Evolutionary conservation across 2,888 invertebrate genomes (phyloP).

Genomic region (Deladenus siricidicola): DNA sequence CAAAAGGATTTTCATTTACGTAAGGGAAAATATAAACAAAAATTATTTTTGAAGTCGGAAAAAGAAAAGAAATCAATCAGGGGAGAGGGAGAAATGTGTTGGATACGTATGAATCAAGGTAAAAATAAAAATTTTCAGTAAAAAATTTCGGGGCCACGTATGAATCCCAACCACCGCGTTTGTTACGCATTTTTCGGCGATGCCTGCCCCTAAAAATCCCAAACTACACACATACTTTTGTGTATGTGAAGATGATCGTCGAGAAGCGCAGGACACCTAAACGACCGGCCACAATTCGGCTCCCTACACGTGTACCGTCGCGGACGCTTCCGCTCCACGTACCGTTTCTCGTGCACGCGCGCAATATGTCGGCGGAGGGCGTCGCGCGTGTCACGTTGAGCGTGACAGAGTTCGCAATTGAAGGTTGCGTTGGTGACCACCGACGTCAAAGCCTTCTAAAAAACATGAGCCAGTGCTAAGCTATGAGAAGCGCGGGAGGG

Average conservation of each 20-base stretch:
- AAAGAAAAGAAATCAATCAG: neutral
- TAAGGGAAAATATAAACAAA: no score
- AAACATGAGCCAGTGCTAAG: no score
- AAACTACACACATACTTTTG: conserved; percentile 20
- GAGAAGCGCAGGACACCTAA: conserved; percentile 25
- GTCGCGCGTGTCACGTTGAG: neutral
- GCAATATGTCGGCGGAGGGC: conserved; percentile 15
- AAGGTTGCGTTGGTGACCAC: no score
- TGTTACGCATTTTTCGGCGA: no score
- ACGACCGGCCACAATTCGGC: conserved; percentile 31
- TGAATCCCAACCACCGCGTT: no score
- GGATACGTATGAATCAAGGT: no score
- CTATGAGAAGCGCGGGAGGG: no score
- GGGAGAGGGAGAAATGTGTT: neutral
- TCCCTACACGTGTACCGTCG: conserved; percentile 20
- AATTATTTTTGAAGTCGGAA: no score
- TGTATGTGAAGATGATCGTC: conserved; percentile 40
- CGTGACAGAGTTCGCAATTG: neutral
- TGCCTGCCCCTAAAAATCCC: no score
- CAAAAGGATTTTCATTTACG: no score
- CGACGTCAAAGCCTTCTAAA: neutral
- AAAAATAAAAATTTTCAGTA: no score
- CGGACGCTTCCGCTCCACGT: conserved; percentile 2
- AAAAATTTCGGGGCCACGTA: no score
- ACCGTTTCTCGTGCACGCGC: conserved; percentile 24